These are phyloP conservation scores for Paradisaea rubra DNA, from an alignment of 2,113 vertebrate genomes.

Conservation along the genomic window DNA sequence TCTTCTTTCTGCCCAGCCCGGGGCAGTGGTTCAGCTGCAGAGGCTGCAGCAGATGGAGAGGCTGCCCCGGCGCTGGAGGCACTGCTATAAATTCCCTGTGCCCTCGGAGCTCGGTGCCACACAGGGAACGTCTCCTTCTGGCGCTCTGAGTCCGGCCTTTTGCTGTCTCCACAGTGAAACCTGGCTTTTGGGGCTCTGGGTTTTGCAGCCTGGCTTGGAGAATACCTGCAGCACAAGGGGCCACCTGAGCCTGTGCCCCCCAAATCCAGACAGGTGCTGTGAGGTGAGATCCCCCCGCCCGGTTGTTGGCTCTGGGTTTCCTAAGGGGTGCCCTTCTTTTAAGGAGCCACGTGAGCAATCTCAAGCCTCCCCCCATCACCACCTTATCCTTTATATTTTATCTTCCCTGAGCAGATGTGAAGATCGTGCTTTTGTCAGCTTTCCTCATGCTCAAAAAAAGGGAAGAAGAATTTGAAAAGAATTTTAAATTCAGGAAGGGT, in stretches of 20 bases:
- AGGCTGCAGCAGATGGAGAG: conserved; percentile 26
- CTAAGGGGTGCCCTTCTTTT: accelerated
- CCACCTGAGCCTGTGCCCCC: neutral
- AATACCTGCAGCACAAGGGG: neutral
- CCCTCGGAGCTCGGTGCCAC: neutral
- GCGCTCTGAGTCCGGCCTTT: accelerated
- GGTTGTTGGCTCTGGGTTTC: accelerated
- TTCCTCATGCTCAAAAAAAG: conserved; percentile 6
- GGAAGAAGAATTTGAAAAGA: conserved; percentile 24
- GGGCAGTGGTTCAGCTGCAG: neutral
- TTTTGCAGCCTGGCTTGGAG: neutral
- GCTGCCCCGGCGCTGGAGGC: neutral
- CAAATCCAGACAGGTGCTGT: accelerated
- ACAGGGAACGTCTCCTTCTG: neutral
- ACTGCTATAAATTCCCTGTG: neutral
- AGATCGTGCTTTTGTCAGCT: conserved; percentile 46
- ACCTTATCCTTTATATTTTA: neutral
- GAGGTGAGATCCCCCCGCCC: neutral
- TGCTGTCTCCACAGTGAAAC: accelerated
- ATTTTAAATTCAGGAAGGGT: conserved; percentile 1
- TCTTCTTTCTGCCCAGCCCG: neutral
- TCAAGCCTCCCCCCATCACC: neutral
- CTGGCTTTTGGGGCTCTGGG: neutral
- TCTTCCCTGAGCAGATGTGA: neutral
- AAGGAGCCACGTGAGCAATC: neutral